Evolutionary conservation across 2,888 invertebrate species (phyloP), one percentile per base, ranked within the genome.

Genomic region (Rapana venosa): DNA sequence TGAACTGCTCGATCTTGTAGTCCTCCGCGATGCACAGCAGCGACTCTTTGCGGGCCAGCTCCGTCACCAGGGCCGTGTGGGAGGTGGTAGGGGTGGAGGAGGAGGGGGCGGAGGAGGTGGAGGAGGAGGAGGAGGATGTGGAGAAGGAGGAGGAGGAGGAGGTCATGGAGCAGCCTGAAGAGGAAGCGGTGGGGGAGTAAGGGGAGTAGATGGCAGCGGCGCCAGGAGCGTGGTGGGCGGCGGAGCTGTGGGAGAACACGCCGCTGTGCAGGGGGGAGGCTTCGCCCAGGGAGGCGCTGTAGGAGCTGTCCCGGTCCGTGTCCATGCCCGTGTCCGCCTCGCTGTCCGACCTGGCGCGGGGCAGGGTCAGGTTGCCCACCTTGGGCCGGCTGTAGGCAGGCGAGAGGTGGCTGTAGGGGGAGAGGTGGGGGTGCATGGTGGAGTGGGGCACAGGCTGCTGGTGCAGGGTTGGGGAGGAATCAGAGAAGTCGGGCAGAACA

Each of bases 1-100:
- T 90, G 47, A 94, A 90, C 81, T 93, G 92, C 22, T 93, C 92
- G 58, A 93, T 91, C 87, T 93, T 91, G 89, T 93, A 93, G 58
- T 93, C 92, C 66, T 92, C 92, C 8, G 93, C 93, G 32, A 94
- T 94, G 87, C 93, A 92, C 61, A 94, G 90, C 81, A 93, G 88
- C n/a, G 90, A 89, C 88, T 94, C 93, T 88, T 93, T 93, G 58
- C 92, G 91, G 13, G 94, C 90, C 58, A 94, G 91, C 66, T 93
- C 93, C 35, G 92, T 84, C n/a, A 94, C 92, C 70, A 93, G 88
- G 56, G 89, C 84, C 20, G 91, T 30, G 11, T 89, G 90, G 0
- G 91, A 87, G 13, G 81, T 15, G 20, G 85, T 22, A 22, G 89
- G 8, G 61, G 88, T 35, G 85, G 87, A 35, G 15, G 35, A 26